Evolutionary conservation across 2,888 invertebrate genomes (phyloP), one percentile per base, ranked within the genome.

Genomic region (Hirtodrosophila histrioides): DNA sequence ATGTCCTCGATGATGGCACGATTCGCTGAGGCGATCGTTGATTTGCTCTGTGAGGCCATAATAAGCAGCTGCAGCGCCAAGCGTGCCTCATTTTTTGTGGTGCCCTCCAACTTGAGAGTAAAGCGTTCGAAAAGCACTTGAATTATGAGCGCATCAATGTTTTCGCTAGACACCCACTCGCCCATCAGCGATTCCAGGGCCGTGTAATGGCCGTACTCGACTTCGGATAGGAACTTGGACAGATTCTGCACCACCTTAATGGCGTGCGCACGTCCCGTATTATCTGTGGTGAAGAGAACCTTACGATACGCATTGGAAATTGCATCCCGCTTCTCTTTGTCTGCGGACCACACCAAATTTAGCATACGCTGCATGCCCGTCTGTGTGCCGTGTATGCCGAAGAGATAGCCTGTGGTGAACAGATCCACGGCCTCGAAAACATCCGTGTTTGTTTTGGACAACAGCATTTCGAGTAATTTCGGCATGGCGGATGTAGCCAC

Each of bases 401-500:
- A 97, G 72, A 95, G 94, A 86, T 94, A 95, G 0, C 96, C 96
- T 0, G 95, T 94, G 0, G 96, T 96, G 78, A 98, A 96, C 89
- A 98, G 97, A 63, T 96, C 95, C 27, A 98, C 95, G 0, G 98
- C 96, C 90, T 98, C 98, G 54, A 95, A 94, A 10, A 97, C 96
- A 90, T 98, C 98, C 0, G 95, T 94, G 4, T 95, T 93, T 67
- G 94, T 94, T 73, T 94, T 94, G 0, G 96, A 95, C 90, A 94
- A 94, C 9, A 98, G 92, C 86, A 98, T 92, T 17, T 95, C 93
- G 74, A 95, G 94, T 62, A 97, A 94, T n/a, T 95, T 91, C 0
- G 94, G 93, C 57, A 95, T 88, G 2, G 91, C 90, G 36, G 79
- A 75, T 0, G 91, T 89, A 3, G 91, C 88, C 3, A 89, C 83